Evolutionary conservation across 2,113 vertebrate species (phyloP).

Genomic region (Crotalus horridus): DNA sequence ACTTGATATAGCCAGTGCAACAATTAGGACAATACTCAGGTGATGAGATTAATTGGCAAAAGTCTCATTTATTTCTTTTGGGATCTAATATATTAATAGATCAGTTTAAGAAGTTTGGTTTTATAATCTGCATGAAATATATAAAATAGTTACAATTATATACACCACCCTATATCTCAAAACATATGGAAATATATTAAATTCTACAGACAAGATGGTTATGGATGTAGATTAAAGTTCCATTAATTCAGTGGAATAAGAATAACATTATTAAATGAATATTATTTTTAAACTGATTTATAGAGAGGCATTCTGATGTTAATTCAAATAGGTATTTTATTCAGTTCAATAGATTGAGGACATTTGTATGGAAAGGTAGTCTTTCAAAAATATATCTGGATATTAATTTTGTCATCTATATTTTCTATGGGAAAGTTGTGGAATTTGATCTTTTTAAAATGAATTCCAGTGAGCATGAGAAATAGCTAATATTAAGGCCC

Average conservation of each 20-base stretch:
- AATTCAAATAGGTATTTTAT: background rate
- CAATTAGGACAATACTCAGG: background rate
- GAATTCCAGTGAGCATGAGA: background rate
- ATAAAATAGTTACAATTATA: background rate
- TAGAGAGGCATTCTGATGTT: background rate
- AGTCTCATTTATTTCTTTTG: background rate
- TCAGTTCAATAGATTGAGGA: background rate
- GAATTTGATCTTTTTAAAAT: background rate
- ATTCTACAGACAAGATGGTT: background rate
- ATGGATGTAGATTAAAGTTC: background rate
- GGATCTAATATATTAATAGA: background rate
- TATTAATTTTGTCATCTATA: background rate
- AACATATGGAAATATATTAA: background rate
- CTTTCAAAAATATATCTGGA: background rate
- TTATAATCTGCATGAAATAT: background rate
- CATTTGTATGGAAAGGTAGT: background rate
- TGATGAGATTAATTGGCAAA: background rate
- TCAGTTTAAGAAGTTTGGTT: background rate
- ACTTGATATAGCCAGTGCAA: background rate
- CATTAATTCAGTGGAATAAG: background rate
- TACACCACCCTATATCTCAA: background rate
- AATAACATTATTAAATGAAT: too few species aligned
- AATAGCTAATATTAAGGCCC: background rate
- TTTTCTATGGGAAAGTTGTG: background rate
- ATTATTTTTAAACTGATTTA: background rate